Evolutionary conservation across 1,140 invertebrate genomes (phyloP).

Genomic region (Artemia franciscana): DNA sequence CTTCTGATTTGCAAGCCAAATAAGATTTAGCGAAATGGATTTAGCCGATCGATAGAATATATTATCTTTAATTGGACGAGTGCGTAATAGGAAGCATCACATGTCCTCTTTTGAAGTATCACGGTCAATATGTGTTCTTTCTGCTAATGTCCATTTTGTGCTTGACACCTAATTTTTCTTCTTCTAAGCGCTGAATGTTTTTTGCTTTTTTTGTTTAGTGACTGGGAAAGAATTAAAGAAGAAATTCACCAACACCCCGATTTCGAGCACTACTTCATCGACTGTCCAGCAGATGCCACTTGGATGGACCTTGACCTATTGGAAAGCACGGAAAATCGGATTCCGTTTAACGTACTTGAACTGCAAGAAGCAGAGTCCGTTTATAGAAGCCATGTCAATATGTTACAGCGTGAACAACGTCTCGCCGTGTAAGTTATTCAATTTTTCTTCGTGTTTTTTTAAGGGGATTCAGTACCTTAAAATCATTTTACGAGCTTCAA

Average conservation of each 20-base stretch:
- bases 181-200: no score
- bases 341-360: slow-evolving; percentile 74
- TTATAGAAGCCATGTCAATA: slow-evolving; percentile 72
- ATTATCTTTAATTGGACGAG: no score
- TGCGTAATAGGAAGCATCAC: no score
- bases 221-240: slow-evolving; percentile 61
- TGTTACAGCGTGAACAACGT: slow-evolving; percentile 67
- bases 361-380: slow-evolving; percentile 71
- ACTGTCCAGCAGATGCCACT: slow-evolving; percentile 45
- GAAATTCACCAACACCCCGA: slow-evolving; percentile 64
- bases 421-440: slow-evolving; percentile 54
- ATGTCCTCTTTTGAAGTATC: no score
- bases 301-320: slow-evolving; percentile 55
- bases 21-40: no score
- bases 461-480: no score
- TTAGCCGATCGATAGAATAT: no score
- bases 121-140: no score
- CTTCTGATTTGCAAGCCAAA: no score
- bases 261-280: slow-evolving; percentile 73
- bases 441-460: neutral
- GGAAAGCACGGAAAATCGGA: slow-evolving; percentile 38
- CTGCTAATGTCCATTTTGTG: no score
- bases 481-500: no score
- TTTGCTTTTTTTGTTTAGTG: slow-evolving; percentile 30
- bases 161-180: no score